phyloP scores from a whole-genome alignment of 2,113 vertebrate species.

The Turdus rufiventris region DNA sequence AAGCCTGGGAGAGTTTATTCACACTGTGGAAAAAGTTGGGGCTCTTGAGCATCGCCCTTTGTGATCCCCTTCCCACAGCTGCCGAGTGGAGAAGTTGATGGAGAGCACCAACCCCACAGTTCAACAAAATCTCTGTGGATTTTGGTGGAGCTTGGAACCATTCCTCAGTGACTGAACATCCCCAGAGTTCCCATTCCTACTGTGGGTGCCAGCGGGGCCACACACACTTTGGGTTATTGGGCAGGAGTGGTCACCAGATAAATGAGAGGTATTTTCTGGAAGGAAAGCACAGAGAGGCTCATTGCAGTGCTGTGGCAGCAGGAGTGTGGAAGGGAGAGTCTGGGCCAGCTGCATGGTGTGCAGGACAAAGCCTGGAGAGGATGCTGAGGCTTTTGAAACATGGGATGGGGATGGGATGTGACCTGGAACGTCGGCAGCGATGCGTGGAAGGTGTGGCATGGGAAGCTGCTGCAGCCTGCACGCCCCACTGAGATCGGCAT shows the following conservation, averaged over 20 bases:
- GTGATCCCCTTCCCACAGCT: neutral
- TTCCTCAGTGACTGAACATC: neutral
- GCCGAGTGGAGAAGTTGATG: neutral
- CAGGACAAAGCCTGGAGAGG: neutral
- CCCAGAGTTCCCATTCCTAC: neutral
- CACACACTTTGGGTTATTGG: neutral
- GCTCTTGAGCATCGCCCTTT: neutral
- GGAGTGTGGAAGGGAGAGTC: neutral
- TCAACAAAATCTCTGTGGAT: neutral
- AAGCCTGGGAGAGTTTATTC: neutral
- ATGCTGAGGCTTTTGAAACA: neutral
- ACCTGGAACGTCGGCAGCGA: neutral
- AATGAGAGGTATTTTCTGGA: neutral
- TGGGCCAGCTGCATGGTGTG: neutral
- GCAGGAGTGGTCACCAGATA: neutral
- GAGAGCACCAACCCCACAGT: neutral
- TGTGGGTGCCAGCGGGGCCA: neutral
- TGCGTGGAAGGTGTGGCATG: neutral
- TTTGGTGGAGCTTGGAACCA: neutral
- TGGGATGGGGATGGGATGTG: neutral
- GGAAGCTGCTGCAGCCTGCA: neutral
- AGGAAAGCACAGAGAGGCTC: neutral
- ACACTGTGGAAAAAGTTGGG: fast-evolving
- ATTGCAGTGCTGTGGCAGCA: neutral
- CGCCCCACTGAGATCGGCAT: neutral